Conservation (phyloP, 2,797 vertebrate genomes). For the Synaphobranchus kaupii region DNA sequence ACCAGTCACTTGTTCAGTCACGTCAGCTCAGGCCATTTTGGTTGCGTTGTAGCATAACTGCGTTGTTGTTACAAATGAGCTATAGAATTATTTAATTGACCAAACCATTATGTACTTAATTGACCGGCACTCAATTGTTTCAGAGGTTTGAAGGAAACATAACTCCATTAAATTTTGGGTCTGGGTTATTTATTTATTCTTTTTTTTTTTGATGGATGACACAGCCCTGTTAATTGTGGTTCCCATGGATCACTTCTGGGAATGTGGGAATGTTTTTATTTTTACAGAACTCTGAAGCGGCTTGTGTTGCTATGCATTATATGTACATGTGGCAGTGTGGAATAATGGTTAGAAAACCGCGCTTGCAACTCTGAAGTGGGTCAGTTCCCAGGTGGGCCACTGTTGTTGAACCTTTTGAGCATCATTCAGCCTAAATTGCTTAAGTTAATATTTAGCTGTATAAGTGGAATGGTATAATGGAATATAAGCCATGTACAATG, state of each 20-base stretch:
- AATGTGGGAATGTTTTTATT: not conserved
- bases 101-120: conserved; percentile 31
- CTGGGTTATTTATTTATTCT: too few species aligned
- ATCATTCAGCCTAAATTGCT: not conserved
- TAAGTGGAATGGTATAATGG: not conserved
- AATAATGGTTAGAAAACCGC: not conserved
- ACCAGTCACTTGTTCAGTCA: conserved; percentile 12
- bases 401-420: not conserved
- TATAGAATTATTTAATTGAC: conserved; percentile 40
- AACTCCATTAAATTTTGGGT: not conserved
- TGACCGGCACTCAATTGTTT: conserved; percentile 24
- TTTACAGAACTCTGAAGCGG: not conserved
- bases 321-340: too few species aligned
- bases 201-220: not conserved
- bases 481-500: not conserved
- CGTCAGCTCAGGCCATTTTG: conserved; percentile 13
- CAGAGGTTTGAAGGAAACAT: not conserved
- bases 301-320: not conserved
- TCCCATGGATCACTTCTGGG: not conserved
- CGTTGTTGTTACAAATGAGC: conserved; percentile 25
- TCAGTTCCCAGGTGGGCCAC: not conserved
- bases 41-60: not conserved
- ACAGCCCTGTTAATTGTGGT: not conserved
- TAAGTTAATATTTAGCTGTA: not conserved
- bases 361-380: not conserved